Base-by-base conservation (phyloP, 92 coral and sea anemone genomes). In the Epizoanthus rinbou region DNA sequence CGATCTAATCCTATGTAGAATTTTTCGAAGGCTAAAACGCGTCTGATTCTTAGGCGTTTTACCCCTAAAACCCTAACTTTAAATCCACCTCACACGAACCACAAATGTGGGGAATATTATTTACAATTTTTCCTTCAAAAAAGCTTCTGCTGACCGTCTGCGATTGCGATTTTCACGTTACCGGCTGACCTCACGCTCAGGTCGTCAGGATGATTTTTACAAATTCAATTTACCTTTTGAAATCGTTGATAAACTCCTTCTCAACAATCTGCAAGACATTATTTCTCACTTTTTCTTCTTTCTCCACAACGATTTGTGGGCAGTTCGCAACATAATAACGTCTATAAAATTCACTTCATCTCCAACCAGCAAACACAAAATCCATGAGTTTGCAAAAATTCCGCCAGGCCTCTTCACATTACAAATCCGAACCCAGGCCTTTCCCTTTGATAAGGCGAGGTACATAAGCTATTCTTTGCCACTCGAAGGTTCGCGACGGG, bases 241-340 rank as follows among this genome's bases (percentile, higher is more conserved):
- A 79, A 82, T 91, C 98, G 24, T 81, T 91, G 8, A 91, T 45
- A 35, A 93, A 79, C 23, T 91, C 95, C 59, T 84, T 90, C 57
- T 89, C 85, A 53, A 79, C 84, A 31, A 80, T 60, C 53, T 85
- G 89, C 1, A 89, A 84, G 0, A 93, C 75, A 68, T 37, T 81
- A 63, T 87, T 89, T 60, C 90, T 86, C 52, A 74, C 87, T 33
- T 79, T 88, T 17, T 85, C 52, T 73, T 93, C 95, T 74, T 92
- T 91, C 23, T 93, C 93, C 62, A 63, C 75, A 60, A 93, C 66
- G 87, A 92, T 72, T 91, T 87, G 73, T 39, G 82, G 22, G 82
- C 58, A 11, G 69, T 78, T 62, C 82, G 82, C 45, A 18, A 41
- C 82, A 78, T 78, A 47, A 47, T 23, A n/a, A 41, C 13, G 31